Conservation (phyloP, 2,888 invertebrate genomes). For the Drosophila ezoana region DNA sequence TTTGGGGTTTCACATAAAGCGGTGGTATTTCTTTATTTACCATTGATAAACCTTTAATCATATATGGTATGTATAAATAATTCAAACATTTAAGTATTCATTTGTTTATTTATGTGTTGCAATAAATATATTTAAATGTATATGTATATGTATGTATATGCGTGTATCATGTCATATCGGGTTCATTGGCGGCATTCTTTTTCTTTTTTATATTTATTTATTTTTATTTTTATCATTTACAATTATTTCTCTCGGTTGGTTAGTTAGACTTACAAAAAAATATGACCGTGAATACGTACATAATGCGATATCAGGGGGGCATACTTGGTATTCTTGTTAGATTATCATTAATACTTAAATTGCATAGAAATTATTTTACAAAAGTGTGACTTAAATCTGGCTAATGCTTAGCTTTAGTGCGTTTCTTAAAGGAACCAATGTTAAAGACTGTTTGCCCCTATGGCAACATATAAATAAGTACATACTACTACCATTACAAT, state of each 20-base stretch:
- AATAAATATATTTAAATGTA: slow-evolving; percentile 59
- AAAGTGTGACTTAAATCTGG: slow-evolving; percentile 61
- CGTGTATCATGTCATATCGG: slow-evolving; percentile 43
- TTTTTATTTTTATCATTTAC: slow-evolving; percentile 56
- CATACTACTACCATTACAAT: slow-evolving; percentile 2
- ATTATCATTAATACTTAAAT: slow-evolving; percentile 45
- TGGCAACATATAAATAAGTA: slow-evolving; percentile 39
- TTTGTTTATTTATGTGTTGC: slow-evolving; percentile 52
- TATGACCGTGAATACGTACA: slow-evolving; percentile 33
- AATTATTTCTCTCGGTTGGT: slow-evolving; percentile 42
- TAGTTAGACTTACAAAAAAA: slow-evolving; percentile 56
- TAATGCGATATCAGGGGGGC: slow-evolving; percentile 24
- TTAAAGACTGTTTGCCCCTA: slow-evolving; percentile 52
- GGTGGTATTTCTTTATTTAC: slow-evolving; percentile 85
- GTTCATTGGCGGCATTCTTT: slow-evolving; percentile 53
- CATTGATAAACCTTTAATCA: slow-evolving; percentile 80
- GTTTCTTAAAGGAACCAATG: slow-evolving; percentile 76
- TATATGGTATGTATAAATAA: slow-evolving; percentile 78
- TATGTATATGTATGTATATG: slow-evolving; percentile 40
- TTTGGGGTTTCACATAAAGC: slow-evolving; percentile 84
- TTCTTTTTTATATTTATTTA: slow-evolving; percentile 21
- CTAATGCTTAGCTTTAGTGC: slow-evolving; percentile 64
- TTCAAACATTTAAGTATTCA: slow-evolving; percentile 71
- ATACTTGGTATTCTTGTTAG: slow-evolving; percentile 62
- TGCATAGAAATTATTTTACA: slow-evolving; percentile 74